phyloP scores from a whole-genome alignment of 2,113 vertebrate species.

The Orientallactaga bullata region DNA sequence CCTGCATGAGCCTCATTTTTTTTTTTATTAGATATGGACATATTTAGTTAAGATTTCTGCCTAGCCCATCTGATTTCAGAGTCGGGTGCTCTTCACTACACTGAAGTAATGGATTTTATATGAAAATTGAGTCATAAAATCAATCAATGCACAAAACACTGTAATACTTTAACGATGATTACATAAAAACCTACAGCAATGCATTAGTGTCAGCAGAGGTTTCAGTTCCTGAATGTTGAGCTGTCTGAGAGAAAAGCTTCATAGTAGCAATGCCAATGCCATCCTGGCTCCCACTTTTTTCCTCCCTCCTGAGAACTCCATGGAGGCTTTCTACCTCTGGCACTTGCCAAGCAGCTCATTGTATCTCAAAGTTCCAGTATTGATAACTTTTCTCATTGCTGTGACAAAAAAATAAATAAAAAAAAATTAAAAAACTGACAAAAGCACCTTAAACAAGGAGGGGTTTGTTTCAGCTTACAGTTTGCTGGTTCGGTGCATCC shows the following conservation, averaged over 20 bases:
- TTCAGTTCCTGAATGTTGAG: conserved; percentile 1
- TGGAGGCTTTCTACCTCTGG: neutral
- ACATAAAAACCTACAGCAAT: conserved; percentile 43
- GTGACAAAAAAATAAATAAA: too few relatives aligned
- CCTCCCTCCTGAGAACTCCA: neutral
- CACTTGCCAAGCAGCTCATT: neutral
- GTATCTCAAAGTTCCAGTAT: neutral
- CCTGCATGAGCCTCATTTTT: neutral
- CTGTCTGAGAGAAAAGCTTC: conserved; percentile 6
- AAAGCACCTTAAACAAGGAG: too few relatives aligned
- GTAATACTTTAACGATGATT: conserved; percentile 42
- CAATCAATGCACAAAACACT: conserved; percentile 28
- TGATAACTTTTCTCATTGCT: too few relatives aligned
- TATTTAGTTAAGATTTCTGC: neutral
- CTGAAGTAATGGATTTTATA: conserved; percentile 51
- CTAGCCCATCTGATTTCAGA: neutral
- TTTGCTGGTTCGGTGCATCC: too few relatives aligned
- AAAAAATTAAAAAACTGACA: too few relatives aligned
- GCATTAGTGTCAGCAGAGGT: neutral
- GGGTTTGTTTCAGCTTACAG: too few relatives aligned
- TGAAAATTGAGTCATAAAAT: conserved; percentile 57
- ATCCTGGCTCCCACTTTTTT: neutral
- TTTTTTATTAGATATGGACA: too few relatives aligned
- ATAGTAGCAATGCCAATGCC: neutral
- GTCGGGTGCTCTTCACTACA: neutral